Evolutionary conservation across 2,797 vertebrate genomes (phyloP), one percentile per base, ranked within the genome.

Genomic region (Phalanger gymnotis): DNA sequence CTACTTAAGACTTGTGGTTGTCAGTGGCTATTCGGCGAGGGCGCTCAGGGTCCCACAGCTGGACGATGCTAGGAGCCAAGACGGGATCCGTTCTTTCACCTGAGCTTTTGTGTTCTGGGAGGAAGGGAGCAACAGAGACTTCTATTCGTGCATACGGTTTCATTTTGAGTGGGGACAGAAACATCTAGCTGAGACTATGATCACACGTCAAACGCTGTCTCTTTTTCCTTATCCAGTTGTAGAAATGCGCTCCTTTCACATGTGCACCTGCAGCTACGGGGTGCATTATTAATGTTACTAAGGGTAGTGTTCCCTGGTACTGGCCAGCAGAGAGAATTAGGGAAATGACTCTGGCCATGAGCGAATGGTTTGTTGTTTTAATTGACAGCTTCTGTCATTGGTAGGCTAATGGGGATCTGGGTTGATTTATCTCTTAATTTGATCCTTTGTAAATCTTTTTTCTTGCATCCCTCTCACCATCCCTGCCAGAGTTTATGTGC

Each of bases 271-370:
- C 95, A 92, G 92, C 94, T 95, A 90, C 90, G 90, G 94, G 53
- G 94, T 96, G 90, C 97, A 96, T 96, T 51, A 92, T 73, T 73
- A 73, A 1, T 40, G 96, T 98, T 97, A 97, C 31, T 92, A 34
- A 96, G 90, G 94, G 95, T 94, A 95, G 93, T 93, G 95, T 95
- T 95, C 96, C 96, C 93, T 96, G 95, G 97, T 96, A 97, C 92
- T 95, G 54, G 54, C 95, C 92, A 92, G 92, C 96, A 96, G 58
- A 73, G 16, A 93, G 94, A 96, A 93, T 96, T 90, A 94, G 93
- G 96, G 95, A 95, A 97, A 93, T 90, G 92, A 96, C 58, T 4
- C 47, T 92, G 96, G 96, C 96, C 89, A 91, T 47, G 91, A 95
- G 34, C 56, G 28, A 92, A 94, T 47, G 89, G 89, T 93, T 92